Evolutionary conservation across 2,797 vertebrate species (phyloP), one percentile per base, ranked within the genome.

Genomic region (Bucorvus abyssinicus): DNA sequence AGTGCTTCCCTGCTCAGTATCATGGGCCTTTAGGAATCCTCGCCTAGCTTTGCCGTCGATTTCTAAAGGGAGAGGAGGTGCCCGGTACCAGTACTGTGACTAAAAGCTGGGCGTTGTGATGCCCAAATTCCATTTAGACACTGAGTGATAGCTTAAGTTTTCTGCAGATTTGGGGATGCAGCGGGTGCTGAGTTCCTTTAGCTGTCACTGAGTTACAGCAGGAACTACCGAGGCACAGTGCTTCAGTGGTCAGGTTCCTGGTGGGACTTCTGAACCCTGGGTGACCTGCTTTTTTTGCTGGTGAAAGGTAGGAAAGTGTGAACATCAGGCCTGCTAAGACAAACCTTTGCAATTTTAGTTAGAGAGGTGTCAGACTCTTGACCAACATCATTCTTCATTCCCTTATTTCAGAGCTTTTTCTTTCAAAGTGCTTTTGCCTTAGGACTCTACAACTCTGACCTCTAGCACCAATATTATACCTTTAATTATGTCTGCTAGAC

Each of bases 341-440:
- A 94, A 94, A 96, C 59, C 97, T 94, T 90, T 38, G 84, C 95
- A 77, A 94, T 89, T 79, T 84, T 68, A 71, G 96, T 84, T 79
- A 73, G 95, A 73, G 93, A 88, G 68, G 70, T 77, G 94, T 96
- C 92, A 77, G 87, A 26, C 63, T 89, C 91, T 30, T 29, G 73
- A 86, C 92, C 86, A 93, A 68, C 94, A 73, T 96, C 93, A 75
- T 96, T 93, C 97, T 93, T 98, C 97, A 96, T 96, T 89, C 94
- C 91, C 89, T 88, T 45, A 89, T 97, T 97, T 94, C 88, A 7
- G 10, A 83, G 92, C 82, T 47, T 85, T 53, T 81, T 81, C 88
- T 76, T 75, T 95, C 86, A 12, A 29, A 74, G 84, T 9, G 70
- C 68, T 92, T 94, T 94, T 85, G 91, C 94, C 89, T 87, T 68